These are phyloP conservation scores for Drosophila macrospina DNA, from an alignment of 2,888 invertebrate species.

Conservation along the genomic window DNA sequence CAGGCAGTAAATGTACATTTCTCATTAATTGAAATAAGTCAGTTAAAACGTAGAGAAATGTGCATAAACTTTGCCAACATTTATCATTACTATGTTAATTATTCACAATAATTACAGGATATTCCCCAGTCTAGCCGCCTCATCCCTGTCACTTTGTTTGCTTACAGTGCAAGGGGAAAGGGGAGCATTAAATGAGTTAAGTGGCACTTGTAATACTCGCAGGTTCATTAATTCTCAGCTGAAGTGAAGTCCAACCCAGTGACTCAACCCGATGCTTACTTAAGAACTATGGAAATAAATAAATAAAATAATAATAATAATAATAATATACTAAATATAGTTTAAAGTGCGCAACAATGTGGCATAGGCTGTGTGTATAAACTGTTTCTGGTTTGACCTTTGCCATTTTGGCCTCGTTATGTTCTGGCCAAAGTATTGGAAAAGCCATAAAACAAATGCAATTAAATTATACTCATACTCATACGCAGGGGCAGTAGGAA, in stretches of 20 bases:
- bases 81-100: not conserved
- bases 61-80: no score
- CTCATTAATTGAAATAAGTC: no score
- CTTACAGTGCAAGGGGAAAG: not conserved
- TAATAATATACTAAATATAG: constrained; percentile 1
- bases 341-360: constrained; percentile 15
- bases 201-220: constrained; percentile 13
- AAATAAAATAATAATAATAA: not conserved
- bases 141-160: not conserved
- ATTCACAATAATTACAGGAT: not conserved
- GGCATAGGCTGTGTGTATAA: not conserved
- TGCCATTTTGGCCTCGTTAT: constrained; percentile 13
- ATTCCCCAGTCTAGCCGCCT: not conserved
- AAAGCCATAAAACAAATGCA: constrained; percentile 34
- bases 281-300: not conserved
- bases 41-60: no score
- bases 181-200: constrained; percentile 29
- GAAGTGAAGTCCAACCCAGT: constrained; percentile 6
- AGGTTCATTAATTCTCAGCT: constrained; percentile 25
- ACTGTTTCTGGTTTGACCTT: constrained; percentile 3
- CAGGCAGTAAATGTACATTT: no score
- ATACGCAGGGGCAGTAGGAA: constrained; percentile 29
- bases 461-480: constrained; percentile 29
- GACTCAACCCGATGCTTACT: not conserved
- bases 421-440: constrained; percentile 22